These are phyloP conservation scores for Ammodytes dubius DNA, from an alignment of 2,113 vertebrate genomes.

Conservation along the genomic window DNA sequence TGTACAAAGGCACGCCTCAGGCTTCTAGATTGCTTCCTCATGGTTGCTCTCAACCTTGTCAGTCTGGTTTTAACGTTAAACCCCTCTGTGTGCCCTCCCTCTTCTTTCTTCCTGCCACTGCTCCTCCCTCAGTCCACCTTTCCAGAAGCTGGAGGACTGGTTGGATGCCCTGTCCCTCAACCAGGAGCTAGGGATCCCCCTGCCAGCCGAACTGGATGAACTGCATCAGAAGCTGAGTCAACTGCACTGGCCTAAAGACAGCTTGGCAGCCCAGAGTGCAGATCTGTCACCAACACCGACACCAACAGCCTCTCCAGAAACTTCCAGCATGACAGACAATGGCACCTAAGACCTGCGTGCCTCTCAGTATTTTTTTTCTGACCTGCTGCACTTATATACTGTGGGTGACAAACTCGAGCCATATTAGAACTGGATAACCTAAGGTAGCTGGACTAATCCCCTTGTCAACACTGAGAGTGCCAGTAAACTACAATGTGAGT, in stretches of 20 bases:
- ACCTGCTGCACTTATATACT: conserved; percentile 72
- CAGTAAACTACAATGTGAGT: conserved; percentile 40
- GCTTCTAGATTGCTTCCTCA: conserved; percentile 62
- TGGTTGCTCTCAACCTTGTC: conserved; percentile 60
- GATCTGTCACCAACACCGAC: conserved; percentile 42
- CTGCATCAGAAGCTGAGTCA: conserved; percentile 88
- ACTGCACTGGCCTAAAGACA: conserved; percentile 72
- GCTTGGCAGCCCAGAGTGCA: conserved; percentile 40
- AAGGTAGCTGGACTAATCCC: conserved; percentile 59
- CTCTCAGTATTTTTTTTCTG: conserved; percentile 46
- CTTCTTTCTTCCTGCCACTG: conserved; percentile 15
- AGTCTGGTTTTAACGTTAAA: conserved; percentile 57
- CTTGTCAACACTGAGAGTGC: conserved; percentile 38
- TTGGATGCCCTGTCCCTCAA: conserved; percentile 93
- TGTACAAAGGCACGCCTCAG: conserved; percentile 44
- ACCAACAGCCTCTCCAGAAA: conserved; percentile 51
- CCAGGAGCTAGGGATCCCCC: conserved; percentile 93
- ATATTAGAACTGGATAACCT: conserved; percentile 70
- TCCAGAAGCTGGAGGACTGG: conserved; percentile 95
- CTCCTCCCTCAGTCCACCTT: conserved; percentile 86
- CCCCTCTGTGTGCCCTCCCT: conserved; percentile 28
- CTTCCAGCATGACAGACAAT: conserved; percentile 47
- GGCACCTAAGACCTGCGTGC: conserved; percentile 59
- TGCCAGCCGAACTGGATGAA: conserved; percentile 94
- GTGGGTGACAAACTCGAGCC: conserved; percentile 47